Evolutionary conservation across 2,113 vertebrate species (phyloP).

Genomic region (Hippocampus barbouri): DNA sequence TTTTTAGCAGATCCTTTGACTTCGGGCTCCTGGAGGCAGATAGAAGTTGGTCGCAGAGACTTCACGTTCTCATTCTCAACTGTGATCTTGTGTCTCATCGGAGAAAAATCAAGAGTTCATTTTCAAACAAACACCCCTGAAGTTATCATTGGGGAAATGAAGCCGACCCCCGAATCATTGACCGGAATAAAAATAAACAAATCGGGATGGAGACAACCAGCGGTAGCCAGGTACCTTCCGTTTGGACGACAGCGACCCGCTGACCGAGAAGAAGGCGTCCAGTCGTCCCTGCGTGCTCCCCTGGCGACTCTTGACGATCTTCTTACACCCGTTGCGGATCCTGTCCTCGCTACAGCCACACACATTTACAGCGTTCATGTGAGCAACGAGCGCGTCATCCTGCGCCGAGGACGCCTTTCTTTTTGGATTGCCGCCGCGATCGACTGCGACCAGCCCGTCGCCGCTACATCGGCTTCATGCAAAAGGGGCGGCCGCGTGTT

Average conservation of each 20-base stretch:
- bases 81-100: too few species aligned
- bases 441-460: too few species aligned
- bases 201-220: too few species aligned
- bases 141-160: too few species aligned
- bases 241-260: constrained; percentile 90
- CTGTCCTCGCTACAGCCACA: constrained; percentile 80
- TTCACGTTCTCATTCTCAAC: not conserved
- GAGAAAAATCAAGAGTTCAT: too few species aligned
- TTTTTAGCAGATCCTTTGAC: constrained; percentile 84
- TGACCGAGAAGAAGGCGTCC: constrained; percentile 93
- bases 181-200: too few species aligned
- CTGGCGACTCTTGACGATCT: constrained; percentile 87
- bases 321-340: constrained; percentile 82
- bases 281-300: constrained; percentile 93
- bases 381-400: not conserved
- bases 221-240: constrained; percentile 77
- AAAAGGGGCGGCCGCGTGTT: not conserved
- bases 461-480: not conserved
- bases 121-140: too few species aligned
- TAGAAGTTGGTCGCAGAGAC: not conserved
- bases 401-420: too few species aligned
- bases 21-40: constrained; percentile 70
- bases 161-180: too few species aligned
- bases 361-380: not conserved
- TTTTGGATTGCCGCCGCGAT: too few species aligned